A percentile compares a stretch with the other conserved stretches of the same genome.
These are phyloP conservation scores for Philotrypesis tridentata DNA, from an alignment of 1,140 invertebrate genomes.

Conservation along the genomic window DNA sequence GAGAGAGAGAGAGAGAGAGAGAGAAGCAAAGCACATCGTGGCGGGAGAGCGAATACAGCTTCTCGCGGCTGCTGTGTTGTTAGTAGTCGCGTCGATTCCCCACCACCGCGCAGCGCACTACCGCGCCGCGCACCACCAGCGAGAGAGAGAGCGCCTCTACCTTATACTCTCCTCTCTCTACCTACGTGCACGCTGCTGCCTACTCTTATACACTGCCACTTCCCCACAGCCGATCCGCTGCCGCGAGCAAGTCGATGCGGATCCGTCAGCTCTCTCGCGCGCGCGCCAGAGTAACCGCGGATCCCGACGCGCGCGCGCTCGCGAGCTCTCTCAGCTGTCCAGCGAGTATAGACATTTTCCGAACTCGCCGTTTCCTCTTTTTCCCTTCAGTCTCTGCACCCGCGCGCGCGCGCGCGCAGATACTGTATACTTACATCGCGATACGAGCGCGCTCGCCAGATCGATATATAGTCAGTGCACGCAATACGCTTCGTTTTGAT, in stretches of 20 bases:
- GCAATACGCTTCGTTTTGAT: no score
- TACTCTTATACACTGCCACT: neutral
- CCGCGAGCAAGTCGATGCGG: neutral
- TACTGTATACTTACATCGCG: no score
- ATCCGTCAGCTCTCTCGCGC: no score
- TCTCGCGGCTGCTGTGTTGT: neutral
- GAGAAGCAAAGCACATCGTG: neutral
- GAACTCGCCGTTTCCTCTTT: neutral
- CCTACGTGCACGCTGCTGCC: neutral
- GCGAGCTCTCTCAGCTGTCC: neutral
- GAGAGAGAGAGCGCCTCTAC: no score
- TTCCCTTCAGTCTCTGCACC: no score
- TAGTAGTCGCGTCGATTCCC: neutral
- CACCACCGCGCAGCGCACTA: no score
- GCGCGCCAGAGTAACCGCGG: neutral
- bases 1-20: neutral
- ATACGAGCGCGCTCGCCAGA: no score
- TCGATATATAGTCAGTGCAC: no score
- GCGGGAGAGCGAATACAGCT: neutral
- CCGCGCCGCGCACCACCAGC: no score
- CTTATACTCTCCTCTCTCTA: constrained; percentile 2
- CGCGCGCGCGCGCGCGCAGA: no score
- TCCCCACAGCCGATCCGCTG: neutral
- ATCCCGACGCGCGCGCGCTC: constrained; percentile 10
- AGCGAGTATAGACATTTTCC: neutral